Conservation (phyloP, 2,113 vertebrate species). For the Dryoscopus gambensis region DNA sequence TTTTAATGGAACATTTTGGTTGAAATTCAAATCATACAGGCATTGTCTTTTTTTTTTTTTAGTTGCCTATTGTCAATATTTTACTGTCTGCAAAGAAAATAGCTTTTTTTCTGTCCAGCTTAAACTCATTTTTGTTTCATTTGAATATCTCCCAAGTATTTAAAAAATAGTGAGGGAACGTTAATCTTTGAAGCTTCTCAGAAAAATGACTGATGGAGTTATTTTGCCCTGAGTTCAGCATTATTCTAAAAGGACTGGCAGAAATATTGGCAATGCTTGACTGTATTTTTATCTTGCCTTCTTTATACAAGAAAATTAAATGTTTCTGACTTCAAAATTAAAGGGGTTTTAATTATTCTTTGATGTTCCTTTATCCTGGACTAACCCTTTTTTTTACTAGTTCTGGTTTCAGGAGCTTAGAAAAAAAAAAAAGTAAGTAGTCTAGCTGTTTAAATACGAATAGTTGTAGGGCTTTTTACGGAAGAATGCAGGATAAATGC, state of each 20-base stretch:
- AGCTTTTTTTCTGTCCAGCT: not conserved
- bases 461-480: not conserved
- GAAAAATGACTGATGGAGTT: not conserved
- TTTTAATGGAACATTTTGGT: not conserved
- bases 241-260: not conserved
- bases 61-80: not conserved
- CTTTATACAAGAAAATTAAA: not conserved
- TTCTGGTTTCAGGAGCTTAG: not conserved
- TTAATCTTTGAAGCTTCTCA: not conserved
- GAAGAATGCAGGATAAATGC: not conserved
- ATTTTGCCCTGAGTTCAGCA: not conserved
- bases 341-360: not conserved
- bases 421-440: not conserved
- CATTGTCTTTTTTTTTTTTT: not conserved
- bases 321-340: not conserved
- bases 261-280: not conserved
- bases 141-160: not conserved
- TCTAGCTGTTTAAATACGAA: not conserved
- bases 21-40: not conserved
- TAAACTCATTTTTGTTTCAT: not conserved
- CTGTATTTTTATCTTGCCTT: not conserved
- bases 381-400: not conserved
- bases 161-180: not conserved
- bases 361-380: not conserved
- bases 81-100: not conserved